Conservation (phyloP, 2,797 vertebrate genomes). For the Mormyrus hasselquistii region DNA sequence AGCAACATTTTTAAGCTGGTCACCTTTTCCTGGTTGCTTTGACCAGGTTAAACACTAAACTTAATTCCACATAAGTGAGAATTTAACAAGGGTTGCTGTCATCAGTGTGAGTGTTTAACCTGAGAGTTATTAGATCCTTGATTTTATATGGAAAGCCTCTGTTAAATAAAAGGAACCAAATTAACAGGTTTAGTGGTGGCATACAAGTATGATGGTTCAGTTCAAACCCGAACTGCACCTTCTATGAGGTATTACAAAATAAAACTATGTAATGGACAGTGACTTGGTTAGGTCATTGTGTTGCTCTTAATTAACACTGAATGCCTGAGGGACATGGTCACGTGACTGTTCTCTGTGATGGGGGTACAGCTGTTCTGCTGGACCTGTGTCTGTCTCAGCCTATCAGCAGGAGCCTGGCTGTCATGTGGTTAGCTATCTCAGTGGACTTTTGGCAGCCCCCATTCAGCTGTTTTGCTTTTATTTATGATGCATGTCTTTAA, state of each 20-base stretch:
- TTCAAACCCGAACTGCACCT: background rate
- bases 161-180: background rate
- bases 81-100: background rate
- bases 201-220: background rate
- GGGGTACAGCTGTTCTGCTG: background rate
- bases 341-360: background rate
- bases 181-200: background rate
- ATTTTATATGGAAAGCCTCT: background rate
- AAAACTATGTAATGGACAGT: background rate
- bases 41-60: background rate
- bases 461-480: background rate
- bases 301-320: background rate
- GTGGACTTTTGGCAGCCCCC: background rate
- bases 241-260: background rate
- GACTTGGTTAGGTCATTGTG: background rate
- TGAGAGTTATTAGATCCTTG: background rate
- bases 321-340: background rate
- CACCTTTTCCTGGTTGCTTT: background rate
- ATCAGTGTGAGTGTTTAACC: background rate
- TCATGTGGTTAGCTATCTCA: background rate
- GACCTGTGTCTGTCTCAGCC: background rate
- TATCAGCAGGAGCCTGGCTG: background rate
- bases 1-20: background rate
- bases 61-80: background rate
- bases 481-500: background rate